Base-by-base conservation (phyloP, 2,888 invertebrate genomes). In the Muscina levida region DNA sequence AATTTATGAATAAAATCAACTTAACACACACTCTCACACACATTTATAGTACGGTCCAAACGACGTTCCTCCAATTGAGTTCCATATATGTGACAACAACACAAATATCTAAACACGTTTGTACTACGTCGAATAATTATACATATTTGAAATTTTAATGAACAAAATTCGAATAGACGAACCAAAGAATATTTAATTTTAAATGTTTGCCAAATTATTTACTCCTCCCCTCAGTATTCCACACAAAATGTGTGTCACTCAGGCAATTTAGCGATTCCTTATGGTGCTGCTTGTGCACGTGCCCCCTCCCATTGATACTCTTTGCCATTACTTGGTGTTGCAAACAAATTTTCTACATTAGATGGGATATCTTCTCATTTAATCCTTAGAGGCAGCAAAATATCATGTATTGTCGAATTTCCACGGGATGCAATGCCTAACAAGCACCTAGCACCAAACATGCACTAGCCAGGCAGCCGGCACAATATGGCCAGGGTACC, bases 381-480 rank as follows among this genome's bases (percentile, higher is more conserved):
- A 68, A 74, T 67, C 57, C 37, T 13, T 48, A 67, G 51, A 37
- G 48, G 46, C 57, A 17, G 48, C 31, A 57, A 74, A 74, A 67
- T 57, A 73, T 56, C 56, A 73, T 73, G 73, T 56, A 37, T 37
- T 48, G 57, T 17, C 22, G 37, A 67, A 57, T 67, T 31, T 31
- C 44, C 46, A 31, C 22, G 19, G 57, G 46, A 57, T 57, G 67
- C 57, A 67, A 66, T 70, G 66, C 57, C 22, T 8, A 48, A 71
- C 42, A 57, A 79, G 67, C 51, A 17, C 8, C 39, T 19, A 26
- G 70, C 19, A 77, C 44, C 51, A 62, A n/a, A n/a, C n/a, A n/a
- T n/a, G 48, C 48, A 72, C 67, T 2, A 2, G 13, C 17, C 46
- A 37, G 57, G 31, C n/a, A n/a, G 26, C 42, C 62, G 42, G 39